Base-by-base conservation (phyloP, 2,113 vertebrate species). In the Microtus oregoni region DNA sequence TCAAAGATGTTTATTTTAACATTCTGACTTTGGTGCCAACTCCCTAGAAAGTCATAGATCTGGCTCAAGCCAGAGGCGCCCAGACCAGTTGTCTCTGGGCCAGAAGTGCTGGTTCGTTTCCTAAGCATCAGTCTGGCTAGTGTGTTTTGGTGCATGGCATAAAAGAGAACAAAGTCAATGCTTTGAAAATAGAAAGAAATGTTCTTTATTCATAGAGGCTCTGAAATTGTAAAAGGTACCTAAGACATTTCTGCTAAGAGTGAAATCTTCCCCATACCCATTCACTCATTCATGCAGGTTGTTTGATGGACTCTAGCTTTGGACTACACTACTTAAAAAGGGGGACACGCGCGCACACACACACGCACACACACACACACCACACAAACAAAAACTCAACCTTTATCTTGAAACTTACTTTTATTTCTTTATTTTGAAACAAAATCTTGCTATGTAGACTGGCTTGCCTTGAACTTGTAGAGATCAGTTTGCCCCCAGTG, bases 31-130 rank as follows among this genome's bases (percentile, higher is more conserved):
- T 87, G 92, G 86, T 97, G 96, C 97, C 97, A 96, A 91, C 92
- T 98, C 95, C 97, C 97, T 98, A 96, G 97, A 97, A 98, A 98
- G 97, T 96, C 94, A 63, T 52, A 96, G 95, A 97, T 98, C 96
- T 97, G 95, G 96, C 95, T 95, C 77, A 91, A 96, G 97, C 90
- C 92, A 93, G 94, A 93, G 92, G 96, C 96, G 95, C 90, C 94
- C 94, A 94, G 92, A 96, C 95, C 94, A 92, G 97, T 96, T 92
- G 94, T 89, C 95, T 94, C 92, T 87, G 92, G 96, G 97, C 96
- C 97, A 97, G 95, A 92, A 97, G 68, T 91, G 90, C 94, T 96
- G 95, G 93, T 95, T 97, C 92, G 86, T 97, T 97, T 97, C 95
- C 88, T 88, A 96, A 24, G 79, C 81, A 93, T 93, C 88, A 94